A percentile compares a stretch with the other conserved stretches of the same genome.
Conservation (phyloP, 1,140 invertebrate species). For the Lasaia peninsularis region DNA sequence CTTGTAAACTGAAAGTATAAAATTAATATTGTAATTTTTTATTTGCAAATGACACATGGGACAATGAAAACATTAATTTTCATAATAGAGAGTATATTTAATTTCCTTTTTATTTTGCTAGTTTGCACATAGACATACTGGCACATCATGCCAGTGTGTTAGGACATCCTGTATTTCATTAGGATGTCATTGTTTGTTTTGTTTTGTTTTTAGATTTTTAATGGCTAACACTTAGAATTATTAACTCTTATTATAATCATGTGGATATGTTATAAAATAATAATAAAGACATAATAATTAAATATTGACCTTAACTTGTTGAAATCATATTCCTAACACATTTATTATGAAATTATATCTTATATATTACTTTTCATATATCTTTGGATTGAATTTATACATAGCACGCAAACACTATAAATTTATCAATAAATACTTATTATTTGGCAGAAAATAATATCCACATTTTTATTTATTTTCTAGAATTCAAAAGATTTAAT, state of each 20-base stretch:
- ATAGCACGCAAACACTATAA: no score
- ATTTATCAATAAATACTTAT: no score
- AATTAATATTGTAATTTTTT: not conserved
- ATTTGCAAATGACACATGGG: not conserved
- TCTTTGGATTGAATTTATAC: no score
- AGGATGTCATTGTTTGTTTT: slow-evolving; percentile 16
- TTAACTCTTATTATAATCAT: slow-evolving; percentile 4
- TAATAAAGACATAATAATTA: no score
- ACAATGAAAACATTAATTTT: not conserved
- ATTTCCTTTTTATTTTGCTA: not conserved
- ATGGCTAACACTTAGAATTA: slow-evolving; percentile 38
- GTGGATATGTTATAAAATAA: slow-evolving; percentile 3
- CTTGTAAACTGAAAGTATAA: not conserved
- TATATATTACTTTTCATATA: no score
- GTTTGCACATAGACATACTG: slow-evolving; percentile 7
- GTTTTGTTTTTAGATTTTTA: slow-evolving; percentile 37
- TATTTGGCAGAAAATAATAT: not conserved
- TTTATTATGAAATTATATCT: no score
- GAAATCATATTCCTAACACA: no score
- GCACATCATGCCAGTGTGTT: not conserved
- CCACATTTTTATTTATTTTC: not conserved
- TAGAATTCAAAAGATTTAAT: not conserved
- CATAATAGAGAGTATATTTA: not conserved
- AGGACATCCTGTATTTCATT: slow-evolving; percentile 6
- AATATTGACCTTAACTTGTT: no score